Conservation (phyloP, 2,888 invertebrate genomes). For the Metellina segmentata region DNA sequence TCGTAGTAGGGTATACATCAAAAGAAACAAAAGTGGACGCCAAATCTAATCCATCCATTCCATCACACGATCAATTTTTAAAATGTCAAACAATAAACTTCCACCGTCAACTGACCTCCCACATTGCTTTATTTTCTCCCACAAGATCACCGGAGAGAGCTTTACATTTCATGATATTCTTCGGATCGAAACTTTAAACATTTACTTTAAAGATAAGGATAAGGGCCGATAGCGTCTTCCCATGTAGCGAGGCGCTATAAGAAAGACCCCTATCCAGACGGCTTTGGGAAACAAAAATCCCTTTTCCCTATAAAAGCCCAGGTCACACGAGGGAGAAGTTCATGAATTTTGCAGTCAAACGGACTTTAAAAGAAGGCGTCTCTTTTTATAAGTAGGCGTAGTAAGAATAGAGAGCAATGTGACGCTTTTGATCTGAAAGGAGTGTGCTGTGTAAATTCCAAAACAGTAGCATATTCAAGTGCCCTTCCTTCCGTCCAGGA, state of each 20-base stretch:
- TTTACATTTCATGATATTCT: neutral
- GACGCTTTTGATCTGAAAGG: slow-evolving; percentile 30
- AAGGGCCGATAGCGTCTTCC: slow-evolving; percentile 40
- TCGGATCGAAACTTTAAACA: slow-evolving; percentile 30
- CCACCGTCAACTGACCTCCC: neutral
- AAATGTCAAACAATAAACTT: slow-evolving; percentile 1
- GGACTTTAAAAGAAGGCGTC: slow-evolving; percentile 16
- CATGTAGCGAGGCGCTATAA: slow-evolving; percentile 24
- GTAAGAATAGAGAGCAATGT: slow-evolving; percentile 5
- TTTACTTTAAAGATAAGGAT: slow-evolving; percentile 45
- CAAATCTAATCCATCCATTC: neutral
- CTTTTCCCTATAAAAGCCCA: slow-evolving; percentile 22
- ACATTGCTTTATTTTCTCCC: neutral
- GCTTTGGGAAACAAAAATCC: slow-evolving; percentile 22
- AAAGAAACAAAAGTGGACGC: neutral
- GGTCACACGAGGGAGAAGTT: slow-evolving; percentile 43
- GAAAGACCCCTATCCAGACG: slow-evolving; percentile 18
- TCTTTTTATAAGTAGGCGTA: neutral
- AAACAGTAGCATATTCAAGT: slow-evolving; percentile 18
- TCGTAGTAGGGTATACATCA: neutral
- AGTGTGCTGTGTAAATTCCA: slow-evolving; percentile 16
- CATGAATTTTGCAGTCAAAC: slow-evolving; percentile 53
- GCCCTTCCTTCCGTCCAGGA: neutral
- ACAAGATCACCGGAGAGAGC: neutral
- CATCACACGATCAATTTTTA: neutral